A percentile compares a stretch with the other conserved stretches of the same genome.
phyloP scores from a whole-genome alignment of 2,888 invertebrate genomes.

The Euclidia mi region DNA sequence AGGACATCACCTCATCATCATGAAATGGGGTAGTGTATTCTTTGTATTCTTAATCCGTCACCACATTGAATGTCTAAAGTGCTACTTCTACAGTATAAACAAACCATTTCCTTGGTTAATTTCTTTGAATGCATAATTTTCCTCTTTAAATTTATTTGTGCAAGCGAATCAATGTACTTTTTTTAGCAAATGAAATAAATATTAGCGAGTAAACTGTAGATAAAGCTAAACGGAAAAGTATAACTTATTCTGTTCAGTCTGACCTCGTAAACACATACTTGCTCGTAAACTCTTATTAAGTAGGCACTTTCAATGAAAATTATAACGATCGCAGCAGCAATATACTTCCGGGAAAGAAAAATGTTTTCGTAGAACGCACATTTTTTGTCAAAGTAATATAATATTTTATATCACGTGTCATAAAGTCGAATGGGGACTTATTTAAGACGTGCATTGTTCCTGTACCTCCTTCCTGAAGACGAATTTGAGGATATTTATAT shows the following conservation, averaged over 20 bases:
- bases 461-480: background rate
- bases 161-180: too few species aligned
- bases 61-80: too few species aligned
- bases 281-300: constrained; percentile 16
- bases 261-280: constrained; percentile 16
- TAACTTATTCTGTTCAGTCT: constrained; percentile 11
- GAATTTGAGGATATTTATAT: background rate
- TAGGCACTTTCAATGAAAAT: constrained; percentile 16
- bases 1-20: too few species aligned
- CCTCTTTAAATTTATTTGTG: too few species aligned
- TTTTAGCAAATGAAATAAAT: background rate
- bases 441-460: constrained; percentile 12
- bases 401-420: constrained; percentile 12
- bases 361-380: background rate
- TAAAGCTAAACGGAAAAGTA: background rate
- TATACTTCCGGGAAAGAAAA: constrained; percentile 5
- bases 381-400: constrained; percentile 5
- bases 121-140: too few species aligned
- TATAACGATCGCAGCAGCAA: constrained; percentile 15
- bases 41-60: too few species aligned
- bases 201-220: background rate
- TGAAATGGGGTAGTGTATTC: too few species aligned
- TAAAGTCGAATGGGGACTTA: constrained; percentile 8
- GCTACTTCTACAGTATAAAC: too few species aligned
- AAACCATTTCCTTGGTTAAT: too few species aligned